Conservation (phyloP, 2,888 invertebrate genomes). For the Mellilla xanthometata region DNA sequence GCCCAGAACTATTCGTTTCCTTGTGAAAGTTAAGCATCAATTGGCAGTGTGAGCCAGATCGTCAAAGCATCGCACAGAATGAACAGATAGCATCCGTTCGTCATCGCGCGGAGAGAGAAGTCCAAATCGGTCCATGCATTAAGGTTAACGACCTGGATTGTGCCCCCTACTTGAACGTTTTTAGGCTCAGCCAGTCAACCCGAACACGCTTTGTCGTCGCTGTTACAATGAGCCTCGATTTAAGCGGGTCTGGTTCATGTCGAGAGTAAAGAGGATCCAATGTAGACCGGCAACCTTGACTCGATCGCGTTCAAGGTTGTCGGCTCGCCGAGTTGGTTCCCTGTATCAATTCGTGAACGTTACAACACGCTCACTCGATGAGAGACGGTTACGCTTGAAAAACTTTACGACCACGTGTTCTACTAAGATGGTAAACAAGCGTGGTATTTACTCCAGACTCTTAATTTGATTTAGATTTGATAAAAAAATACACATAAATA, state of each 20-base stretch:
- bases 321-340: conserved; percentile 39
- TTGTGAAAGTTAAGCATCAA: no score
- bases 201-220: conserved; percentile 61
- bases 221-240: conserved; percentile 63
- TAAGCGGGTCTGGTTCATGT: conserved; percentile 43
- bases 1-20: no score
- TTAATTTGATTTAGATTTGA: no score
- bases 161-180: conserved; percentile 50
- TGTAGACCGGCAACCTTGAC: conserved; percentile 64
- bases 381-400: conserved; percentile 36
- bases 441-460: conserved; percentile 1
- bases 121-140: conserved; percentile 66
- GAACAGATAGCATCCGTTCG: conserved; percentile 15
- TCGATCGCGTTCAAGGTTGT: conserved; percentile 63
- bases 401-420: conserved; percentile 33
- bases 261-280: conserved; percentile 43
- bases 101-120: conserved; percentile 46
- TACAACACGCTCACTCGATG: conserved; percentile 30
- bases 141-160: conserved; percentile 65
- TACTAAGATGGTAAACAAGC: conserved; percentile 19
- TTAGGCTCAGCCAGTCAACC: conserved; percentile 62
- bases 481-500: no score
- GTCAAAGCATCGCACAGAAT: not conserved
- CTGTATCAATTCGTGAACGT: conserved; percentile 36
- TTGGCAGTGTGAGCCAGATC: conserved; percentile 2